Base-by-base conservation (phyloP, 2,113 vertebrate genomes). In the Hirundichthys speculiger region DNA sequence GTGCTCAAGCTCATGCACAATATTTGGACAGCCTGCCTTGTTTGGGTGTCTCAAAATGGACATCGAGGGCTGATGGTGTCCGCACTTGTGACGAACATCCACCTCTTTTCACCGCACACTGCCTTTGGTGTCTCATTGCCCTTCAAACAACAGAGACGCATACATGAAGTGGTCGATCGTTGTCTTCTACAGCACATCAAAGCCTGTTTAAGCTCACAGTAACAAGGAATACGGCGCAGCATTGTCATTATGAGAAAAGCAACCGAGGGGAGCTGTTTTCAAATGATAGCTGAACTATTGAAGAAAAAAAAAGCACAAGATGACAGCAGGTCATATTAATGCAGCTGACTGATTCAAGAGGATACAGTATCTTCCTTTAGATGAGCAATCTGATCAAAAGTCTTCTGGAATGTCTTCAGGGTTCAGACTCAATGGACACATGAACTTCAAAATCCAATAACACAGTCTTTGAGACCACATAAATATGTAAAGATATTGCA, bases 181-280 rank as follows among this genome's bases (percentile, higher is more conserved):
- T 40, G 56, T 64, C 73, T 77, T 77, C 80, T 77, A 21, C 62
- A 18, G 53, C 66, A 82, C 80, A 88, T 83, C 68, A 86, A 88
- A 87, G 75, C 69, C 62, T 55, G 57, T 54, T 52, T 56, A 69
- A 72, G 74, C 55, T 72, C 67, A 83, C 74, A 76, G 78, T 59
- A 69, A 81, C 69, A 34, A 83, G 54, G n/a, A 67, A 79, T 69
- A 80, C 66, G 68, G 55, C 46, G 68, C 75, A 74, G 77, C 64
- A 58, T 79, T 69, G 78, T 80, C 78, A 67, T 57, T 51, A 45
- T 42, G 38, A 68, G 55, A 42, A 82, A 77, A 48, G 69, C 73
- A 76, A 80, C 73, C 42, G 14, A 63, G 61, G 62, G 59, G 50
- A 72, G 60, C 47, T 45, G 5, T 71, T 85, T 76, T 81, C 61